Percentiles rank a stretch among this genome's conserved stretches.
Conservation (phyloP, 2,888 invertebrate species). For the Neoaliturus tenellus region DNA sequence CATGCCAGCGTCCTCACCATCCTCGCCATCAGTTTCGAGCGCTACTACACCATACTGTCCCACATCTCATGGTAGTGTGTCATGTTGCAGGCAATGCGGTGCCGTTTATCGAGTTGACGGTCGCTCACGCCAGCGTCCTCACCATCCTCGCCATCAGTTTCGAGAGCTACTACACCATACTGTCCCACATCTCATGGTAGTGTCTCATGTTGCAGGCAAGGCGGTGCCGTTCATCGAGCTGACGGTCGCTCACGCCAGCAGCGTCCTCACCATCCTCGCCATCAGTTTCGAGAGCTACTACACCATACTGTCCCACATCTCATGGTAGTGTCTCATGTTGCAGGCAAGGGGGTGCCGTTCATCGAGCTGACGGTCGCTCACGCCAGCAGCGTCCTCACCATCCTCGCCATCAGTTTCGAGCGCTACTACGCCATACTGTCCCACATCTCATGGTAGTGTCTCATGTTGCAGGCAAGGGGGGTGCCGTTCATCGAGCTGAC, state of each 20-base stretch:
- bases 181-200: not conserved
- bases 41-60: no score
- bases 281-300: conserved; percentile 75
- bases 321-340: conserved; percentile 68
- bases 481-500: conserved; percentile 95
- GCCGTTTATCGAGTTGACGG: conserved; percentile 93
- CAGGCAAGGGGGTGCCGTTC: conserved; percentile 95
- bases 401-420: conserved; percentile 95
- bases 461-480: conserved; percentile 84
- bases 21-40: no score
- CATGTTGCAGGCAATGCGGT: conserved; percentile 88
- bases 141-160: conserved; percentile 96
- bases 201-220: conserved; percentile 81
- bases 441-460: not conserved
- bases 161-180: conserved; percentile 90
- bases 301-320: no score
- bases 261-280: conserved; percentile 93
- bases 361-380: conserved; percentile 95
- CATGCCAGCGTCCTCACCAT: no score
- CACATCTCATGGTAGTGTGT: no score
- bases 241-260: conserved; percentile 94
- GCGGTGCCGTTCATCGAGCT: conserved; percentile 91
- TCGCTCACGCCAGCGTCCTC: conserved; percentile 93
- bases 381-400: conserved; percentile 94
- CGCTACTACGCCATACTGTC: conserved; percentile 85